Base-by-base conservation (phyloP, 2,888 invertebrate species). In the Embidobia sp. region DNA sequence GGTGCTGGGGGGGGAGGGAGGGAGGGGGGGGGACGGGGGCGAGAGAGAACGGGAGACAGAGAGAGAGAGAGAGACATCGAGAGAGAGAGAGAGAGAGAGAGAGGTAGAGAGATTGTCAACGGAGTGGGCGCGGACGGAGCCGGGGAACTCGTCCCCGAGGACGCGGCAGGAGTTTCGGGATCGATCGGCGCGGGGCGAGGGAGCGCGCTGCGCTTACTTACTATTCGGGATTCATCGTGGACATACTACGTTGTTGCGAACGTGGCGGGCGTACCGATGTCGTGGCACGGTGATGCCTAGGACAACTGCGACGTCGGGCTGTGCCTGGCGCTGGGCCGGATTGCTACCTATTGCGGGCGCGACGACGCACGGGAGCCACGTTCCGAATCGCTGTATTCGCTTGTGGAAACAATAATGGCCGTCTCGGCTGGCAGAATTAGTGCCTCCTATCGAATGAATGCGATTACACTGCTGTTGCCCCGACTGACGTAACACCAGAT, bases 171-270 rank as follows among this genome's bases (percentile, higher is more conserved):
- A 4, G 29, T 2, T n/a, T 7, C 6, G 29, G 3, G n/a, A 29
- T 29, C 29, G 29, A 29, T 29, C 6, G 29, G 3, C 22, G n/a
- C n/a, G 8, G 29, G 2, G 29, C 29, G 6, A n/a, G 3, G 22
- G 3, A 22, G 46, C 66, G 59, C 42, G 16, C 19, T 59, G 55
- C 66, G 80, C 86, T 84, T 87, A 90, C 90, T 90, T 83, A 90
- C 90, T 90, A 90, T 85, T 90, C 90, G 78, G 90, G 90, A 88
- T 90, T 90, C 90, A 90, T 90, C 85, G 90, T 90, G 88, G 89
- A 89, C 90, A 90, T 90, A 80, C 84, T 89, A 88, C 80, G 85
- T 78, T 81, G 81, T 77, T 82, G 81, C 79, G 79, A 79, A 81
- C 78, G 81, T 66, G 70, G 78, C 75, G 74, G 75, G 66, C 70